A percentile compares a stretch with the other conserved stretches of the same genome.
phyloP scores from a whole-genome alignment of 2,888 invertebrate species.

The Eucera pruinosa region DNA sequence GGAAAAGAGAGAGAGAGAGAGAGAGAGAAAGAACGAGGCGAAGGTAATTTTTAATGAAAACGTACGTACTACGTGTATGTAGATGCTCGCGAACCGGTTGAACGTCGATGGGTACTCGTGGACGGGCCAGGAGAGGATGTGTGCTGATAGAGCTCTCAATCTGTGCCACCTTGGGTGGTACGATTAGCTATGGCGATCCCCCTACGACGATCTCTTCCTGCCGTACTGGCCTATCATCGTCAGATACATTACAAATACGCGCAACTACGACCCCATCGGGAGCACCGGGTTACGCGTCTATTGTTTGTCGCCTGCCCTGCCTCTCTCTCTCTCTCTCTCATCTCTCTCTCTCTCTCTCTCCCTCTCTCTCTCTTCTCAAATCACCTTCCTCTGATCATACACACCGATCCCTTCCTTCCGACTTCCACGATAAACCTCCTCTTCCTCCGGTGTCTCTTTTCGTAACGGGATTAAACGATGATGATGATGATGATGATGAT shows the following conservation, averaged over 20 bases:
- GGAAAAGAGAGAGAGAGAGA: not conserved
- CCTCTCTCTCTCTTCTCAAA: constrained; percentile 21
- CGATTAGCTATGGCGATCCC: constrained; percentile 81
- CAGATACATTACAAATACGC: constrained; percentile 71
- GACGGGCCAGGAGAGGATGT: constrained; percentile 79
- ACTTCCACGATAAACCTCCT: constrained; percentile 52
- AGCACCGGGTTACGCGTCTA: constrained; percentile 59
- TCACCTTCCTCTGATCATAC: constrained; percentile 37
- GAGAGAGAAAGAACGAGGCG: not conserved
- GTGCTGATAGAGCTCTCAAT: constrained; percentile 82
- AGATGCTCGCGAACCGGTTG: constrained; percentile 37
- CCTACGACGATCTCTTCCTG: constrained; percentile 82
- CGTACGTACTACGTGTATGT: constrained; percentile 29
- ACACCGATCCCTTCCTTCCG: constrained; percentile 49
- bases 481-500: not conserved
- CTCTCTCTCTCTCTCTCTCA: constrained; percentile 31
- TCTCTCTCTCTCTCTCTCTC: constrained; percentile 8
- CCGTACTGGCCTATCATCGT: constrained; percentile 79
- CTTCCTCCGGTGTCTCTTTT: constrained; percentile 51
- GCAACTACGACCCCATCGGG: constrained; percentile 71
- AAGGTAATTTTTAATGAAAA: constrained; percentile 22
- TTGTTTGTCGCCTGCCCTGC: constrained; percentile 58
- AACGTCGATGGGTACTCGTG: constrained; percentile 37
- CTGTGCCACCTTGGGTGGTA: constrained; percentile 84
- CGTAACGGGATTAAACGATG: constrained; percentile 13